phyloP scores from a whole-genome alignment of 2,797 vertebrate species.

The Acipenser oxyrinchus region DNA sequence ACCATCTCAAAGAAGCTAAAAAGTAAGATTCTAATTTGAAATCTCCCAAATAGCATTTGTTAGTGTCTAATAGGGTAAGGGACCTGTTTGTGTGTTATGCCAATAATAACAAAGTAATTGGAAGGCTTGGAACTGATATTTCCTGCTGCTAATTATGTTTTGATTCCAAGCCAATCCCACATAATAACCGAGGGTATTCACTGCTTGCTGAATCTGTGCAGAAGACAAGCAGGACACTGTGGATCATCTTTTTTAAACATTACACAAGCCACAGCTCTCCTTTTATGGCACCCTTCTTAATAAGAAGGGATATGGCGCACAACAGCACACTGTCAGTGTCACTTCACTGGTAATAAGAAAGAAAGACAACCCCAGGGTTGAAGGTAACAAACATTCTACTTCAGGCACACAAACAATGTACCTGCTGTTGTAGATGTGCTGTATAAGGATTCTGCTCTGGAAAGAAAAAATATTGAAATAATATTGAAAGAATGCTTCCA shows the following conservation, averaged over 20 bases:
- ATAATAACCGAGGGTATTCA: neutral
- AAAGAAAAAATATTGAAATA: too few relatives aligned
- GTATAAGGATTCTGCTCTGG: too few relatives aligned
- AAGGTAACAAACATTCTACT: constrained; percentile 2
- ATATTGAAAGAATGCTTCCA: too few relatives aligned
- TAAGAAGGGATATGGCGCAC: neutral
- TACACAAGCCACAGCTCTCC: neutral
- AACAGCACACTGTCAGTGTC: constrained; percentile 8
- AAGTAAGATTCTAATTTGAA: constrained; percentile 16
- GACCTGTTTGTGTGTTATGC: constrained; percentile 12
- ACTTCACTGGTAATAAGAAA: constrained; percentile 4
- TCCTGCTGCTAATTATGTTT: constrained; percentile 17
- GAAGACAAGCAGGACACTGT: constrained; percentile 1
- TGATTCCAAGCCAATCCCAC: constrained; percentile 12
- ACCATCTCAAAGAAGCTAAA: constrained; percentile 14
- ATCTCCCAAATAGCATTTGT: constrained; percentile 14
- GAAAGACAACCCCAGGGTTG: neutral
- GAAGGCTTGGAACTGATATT: constrained; percentile 15
- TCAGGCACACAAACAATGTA: neutral
- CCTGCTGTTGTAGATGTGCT: too few relatives aligned
- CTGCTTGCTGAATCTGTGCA: neutral
- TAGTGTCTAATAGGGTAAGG: constrained; percentile 15
- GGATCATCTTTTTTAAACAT: constrained; percentile 12
- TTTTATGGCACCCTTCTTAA: constrained; percentile 4
- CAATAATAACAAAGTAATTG: constrained; percentile 24